phyloP scores from a whole-genome alignment of 2,113 vertebrate genomes.

The Psophia crepitans region DNA sequence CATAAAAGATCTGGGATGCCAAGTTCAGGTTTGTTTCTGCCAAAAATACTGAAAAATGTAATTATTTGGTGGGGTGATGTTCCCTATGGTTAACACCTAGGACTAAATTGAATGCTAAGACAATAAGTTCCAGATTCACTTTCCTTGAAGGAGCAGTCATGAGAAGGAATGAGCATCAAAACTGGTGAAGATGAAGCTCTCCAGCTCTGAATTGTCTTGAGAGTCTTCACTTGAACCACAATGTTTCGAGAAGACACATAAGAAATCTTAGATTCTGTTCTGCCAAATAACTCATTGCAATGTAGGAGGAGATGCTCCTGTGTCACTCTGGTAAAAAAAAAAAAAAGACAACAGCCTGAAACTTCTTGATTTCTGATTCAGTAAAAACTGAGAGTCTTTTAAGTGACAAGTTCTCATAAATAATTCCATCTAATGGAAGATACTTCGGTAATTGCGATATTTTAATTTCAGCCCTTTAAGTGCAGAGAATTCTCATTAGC shows the following conservation, averaged over 20 bases:
- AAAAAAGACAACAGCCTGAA: neutral
- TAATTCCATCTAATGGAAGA: constrained; percentile 51
- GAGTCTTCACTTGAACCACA: neutral
- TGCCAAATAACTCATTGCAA: neutral
- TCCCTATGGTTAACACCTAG: neutral
- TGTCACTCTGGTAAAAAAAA: neutral
- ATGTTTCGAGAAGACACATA: neutral
- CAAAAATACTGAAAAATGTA: neutral
- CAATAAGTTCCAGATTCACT: neutral
- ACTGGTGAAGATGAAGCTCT: neutral
- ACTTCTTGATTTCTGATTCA: neutral
- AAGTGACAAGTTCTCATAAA: constrained; percentile 56
- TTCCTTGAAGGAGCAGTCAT: neutral
- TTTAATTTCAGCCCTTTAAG: constrained; percentile 56
- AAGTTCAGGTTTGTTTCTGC: neutral
- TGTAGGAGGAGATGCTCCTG: neutral
- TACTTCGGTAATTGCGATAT: neutral
- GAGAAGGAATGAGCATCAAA: neutral
- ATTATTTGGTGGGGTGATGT: neutral
- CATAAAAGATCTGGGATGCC: neutral
- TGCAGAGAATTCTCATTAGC: constrained; percentile 42
- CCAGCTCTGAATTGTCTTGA: neutral
- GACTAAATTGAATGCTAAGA: neutral
- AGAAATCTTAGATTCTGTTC: neutral
- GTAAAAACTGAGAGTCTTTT: neutral